A percentile compares a stretch with the other conserved stretches of the same genome.
phyloP scores from a whole-genome alignment of 1,140 invertebrate species.

The Orius insidiosus region DNA sequence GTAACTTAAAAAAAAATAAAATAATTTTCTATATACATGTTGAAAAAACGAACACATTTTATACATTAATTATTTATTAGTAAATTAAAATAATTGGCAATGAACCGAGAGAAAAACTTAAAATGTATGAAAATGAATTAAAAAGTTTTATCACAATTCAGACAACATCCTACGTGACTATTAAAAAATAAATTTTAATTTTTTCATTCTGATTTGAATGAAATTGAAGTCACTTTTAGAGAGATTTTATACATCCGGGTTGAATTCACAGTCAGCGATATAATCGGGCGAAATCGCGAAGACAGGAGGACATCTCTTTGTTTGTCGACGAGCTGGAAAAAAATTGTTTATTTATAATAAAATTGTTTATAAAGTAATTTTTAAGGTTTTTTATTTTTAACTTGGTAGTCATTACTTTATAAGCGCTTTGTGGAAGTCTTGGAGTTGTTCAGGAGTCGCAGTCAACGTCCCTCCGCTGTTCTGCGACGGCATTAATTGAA shows the following conservation, averaged over 20 bases:
- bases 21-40: too few species aligned
- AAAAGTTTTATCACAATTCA: neutral
- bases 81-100: neutral
- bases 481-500: conserved; percentile 57
- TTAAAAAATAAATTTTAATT: conserved; percentile 2
- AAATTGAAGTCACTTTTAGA: neutral
- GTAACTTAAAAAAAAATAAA: too few species aligned
- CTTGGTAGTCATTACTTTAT: conserved; percentile 51
- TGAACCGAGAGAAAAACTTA: too few species aligned
- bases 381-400: neutral
- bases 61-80: neutral
- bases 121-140: too few species aligned
- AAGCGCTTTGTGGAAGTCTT: conserved; percentile 63
- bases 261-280: conserved; percentile 41
- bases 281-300: conserved; percentile 59
- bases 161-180: neutral
- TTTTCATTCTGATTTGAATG: neutral
- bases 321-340: conserved; percentile 45
- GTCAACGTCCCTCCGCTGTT: conserved; percentile 52
- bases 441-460: conserved; percentile 64
- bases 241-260: too few species aligned
- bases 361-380: too few species aligned
- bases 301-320: conserved; percentile 46
- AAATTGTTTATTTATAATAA: too few species aligned
- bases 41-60: too few species aligned